phyloP scores from a whole-genome alignment of 2,888 invertebrate species.

The Pantelozetes paolii region DNA sequence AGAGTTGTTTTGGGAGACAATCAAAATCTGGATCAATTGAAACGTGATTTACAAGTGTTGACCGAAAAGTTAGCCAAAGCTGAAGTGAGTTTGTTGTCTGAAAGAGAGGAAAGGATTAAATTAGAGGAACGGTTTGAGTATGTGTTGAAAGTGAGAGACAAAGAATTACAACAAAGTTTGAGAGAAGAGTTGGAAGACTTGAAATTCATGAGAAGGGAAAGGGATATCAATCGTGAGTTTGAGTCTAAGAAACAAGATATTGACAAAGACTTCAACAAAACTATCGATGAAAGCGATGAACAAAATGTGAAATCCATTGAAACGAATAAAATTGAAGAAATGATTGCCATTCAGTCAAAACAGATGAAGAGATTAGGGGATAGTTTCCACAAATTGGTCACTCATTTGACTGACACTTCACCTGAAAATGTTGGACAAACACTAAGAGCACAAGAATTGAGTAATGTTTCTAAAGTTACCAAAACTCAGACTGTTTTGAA shows the following conservation, averaged over 20 bases:
- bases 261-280: not conserved
- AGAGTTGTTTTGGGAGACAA: not conserved
- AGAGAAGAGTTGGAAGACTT: conserved; percentile 32
- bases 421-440: not conserved
- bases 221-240: not conserved
- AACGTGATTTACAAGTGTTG: conserved; percentile 2
- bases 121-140: conserved; percentile 36
- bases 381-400: conserved; percentile 20
- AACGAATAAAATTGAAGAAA: conserved; percentile 25
- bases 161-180: conserved; percentile 17
- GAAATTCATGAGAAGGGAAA: not conserved
- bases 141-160: conserved; percentile 19
- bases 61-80: conserved; percentile 29
- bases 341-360: conserved; percentile 21
- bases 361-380: conserved; percentile 19
- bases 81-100: conserved; percentile 10
- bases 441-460: not conserved
- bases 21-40: conserved; percentile 24
- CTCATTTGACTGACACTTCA: conserved; percentile 6
- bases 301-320: not conserved
- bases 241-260: not conserved
- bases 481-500: not conserved
- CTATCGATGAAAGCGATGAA: conserved; percentile 9
- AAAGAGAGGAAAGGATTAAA: conserved; percentile 20
- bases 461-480: not conserved